Conservation (phyloP, 37 sponge, comb jelly and placozoan genomes). For the Beroe ovata region DNA sequence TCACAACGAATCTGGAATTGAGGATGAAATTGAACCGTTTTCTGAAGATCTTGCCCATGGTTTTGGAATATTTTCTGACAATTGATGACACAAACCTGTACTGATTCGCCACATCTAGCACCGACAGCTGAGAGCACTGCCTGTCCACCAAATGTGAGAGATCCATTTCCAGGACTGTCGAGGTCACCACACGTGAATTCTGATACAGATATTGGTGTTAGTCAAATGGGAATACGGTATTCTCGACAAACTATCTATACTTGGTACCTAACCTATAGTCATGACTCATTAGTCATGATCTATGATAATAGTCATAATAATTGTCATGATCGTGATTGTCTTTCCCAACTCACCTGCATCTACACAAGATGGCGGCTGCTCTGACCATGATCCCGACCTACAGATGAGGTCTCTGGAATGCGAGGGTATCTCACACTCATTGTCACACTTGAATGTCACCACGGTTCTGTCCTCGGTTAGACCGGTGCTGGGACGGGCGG, state of each 20-base stretch:
- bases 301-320: no score
- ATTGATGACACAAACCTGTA: no score
- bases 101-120: constrained; percentile 33
- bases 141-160: constrained; percentile 22
- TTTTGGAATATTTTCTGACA: background rate
- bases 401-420: constrained; percentile 4
- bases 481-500: constrained; percentile 14
- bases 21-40: background rate
- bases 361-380: constrained; percentile 29
- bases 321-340: no score
- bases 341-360: constrained; percentile 62
- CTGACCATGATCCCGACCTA: background rate
- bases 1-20: background rate
- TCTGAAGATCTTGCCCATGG: background rate
- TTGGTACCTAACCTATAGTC: no score
- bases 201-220: no score
- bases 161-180: constrained; percentile 39
- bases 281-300: no score
- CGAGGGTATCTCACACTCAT: constrained; percentile 9
- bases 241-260: no score
- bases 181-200: constrained; percentile 37
- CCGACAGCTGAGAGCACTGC: background rate
- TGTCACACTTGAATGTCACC: constrained; percentile 31
- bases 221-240: no score
- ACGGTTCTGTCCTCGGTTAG: constrained; percentile 14